phyloP scores from a whole-genome alignment of 2,888 invertebrate genomes.

The Cephus pygmeus region DNA sequence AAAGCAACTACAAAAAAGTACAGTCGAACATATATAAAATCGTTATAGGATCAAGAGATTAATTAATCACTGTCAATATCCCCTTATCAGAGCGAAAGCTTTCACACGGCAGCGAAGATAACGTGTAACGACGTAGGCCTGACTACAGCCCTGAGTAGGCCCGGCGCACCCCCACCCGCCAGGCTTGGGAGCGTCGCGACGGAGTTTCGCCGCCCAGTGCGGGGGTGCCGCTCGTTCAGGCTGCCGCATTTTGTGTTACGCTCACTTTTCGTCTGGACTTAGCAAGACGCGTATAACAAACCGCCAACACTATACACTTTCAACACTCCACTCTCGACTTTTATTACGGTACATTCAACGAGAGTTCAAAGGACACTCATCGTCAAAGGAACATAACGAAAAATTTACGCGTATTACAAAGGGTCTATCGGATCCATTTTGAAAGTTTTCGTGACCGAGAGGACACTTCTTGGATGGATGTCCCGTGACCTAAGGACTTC shows the following conservation, averaged over 20 bases:
- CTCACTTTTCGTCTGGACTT: neutral
- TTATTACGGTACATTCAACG: neutral
- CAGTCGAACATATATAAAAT: neutral
- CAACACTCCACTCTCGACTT: neutral
- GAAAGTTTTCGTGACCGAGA: neutral
- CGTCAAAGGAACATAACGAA: neutral
- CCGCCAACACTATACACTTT: neutral
- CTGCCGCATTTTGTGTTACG: conserved; percentile 26
- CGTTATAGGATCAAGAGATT: neutral
- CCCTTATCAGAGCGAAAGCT: neutral
- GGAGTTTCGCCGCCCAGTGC: conserved; percentile 32
- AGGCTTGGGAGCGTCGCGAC: conserved; percentile 31
- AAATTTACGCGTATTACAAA: neutral
- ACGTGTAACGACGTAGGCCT: neutral
- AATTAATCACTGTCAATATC: neutral
- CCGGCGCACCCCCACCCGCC: conserved; percentile 18
- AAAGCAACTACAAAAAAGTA: neutral
- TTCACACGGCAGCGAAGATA: neutral
- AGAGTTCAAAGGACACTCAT: neutral
- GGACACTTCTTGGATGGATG: neutral
- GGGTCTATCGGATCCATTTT: neutral
- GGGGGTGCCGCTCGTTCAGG: conserved; percentile 45
- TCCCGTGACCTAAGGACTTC: neutral
- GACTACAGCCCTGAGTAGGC: neutral
- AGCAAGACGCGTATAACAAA: neutral